phyloP scores from a whole-genome alignment of 2,888 invertebrate genomes.

The Salpingus planirostris region DNA sequence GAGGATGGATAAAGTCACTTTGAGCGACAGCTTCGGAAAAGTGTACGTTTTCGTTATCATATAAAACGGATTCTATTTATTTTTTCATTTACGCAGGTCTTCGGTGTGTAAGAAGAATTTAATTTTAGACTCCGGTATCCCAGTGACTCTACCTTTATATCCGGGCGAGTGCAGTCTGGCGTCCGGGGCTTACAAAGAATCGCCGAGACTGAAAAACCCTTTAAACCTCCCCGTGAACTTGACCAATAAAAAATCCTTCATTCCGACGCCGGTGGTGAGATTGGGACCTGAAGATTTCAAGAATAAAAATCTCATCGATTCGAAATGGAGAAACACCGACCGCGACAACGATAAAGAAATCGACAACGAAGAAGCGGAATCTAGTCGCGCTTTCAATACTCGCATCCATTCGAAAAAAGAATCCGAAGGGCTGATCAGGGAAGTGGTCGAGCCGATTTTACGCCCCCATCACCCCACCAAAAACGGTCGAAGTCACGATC shows the following conservation, averaged over 20 bases:
- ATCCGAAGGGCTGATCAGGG: constrained; percentile 34
- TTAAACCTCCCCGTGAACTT: constrained; percentile 5
- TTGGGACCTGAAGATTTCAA: constrained; percentile 30
- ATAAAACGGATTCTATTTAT: constrained; percentile 6
- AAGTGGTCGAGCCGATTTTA: constrained; percentile 68
- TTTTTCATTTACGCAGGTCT: no score
- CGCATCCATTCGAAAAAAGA: constrained; percentile 24
- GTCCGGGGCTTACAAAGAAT: constrained; percentile 39
- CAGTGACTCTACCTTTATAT: constrained; percentile 63
- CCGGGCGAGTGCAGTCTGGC: constrained; percentile 70
- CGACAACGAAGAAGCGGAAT: constrained; percentile 40
- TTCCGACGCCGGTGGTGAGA: constrained; percentile 38
- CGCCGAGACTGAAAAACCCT: constrained; percentile 14
- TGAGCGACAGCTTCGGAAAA: constrained; percentile 79
- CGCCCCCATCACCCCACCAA: constrained; percentile 52
- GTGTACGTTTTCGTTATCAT: no score
- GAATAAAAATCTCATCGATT: constrained; percentile 36
- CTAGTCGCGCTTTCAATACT: constrained; percentile 51
- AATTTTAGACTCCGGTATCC: constrained; percentile 62
- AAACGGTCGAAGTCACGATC: constrained; percentile 44
- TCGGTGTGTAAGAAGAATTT: constrained; percentile 73
- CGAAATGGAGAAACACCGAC: constrained; percentile 44
- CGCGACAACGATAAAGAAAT: constrained; percentile 41
- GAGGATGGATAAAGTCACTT: constrained; percentile 71
- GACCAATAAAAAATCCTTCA: constrained; percentile 20